Evolutionary conservation across 2,113 vertebrate species (phyloP), one percentile per base, ranked within the genome.

Genomic region (Shinisaurus crocodilurus): DNA sequence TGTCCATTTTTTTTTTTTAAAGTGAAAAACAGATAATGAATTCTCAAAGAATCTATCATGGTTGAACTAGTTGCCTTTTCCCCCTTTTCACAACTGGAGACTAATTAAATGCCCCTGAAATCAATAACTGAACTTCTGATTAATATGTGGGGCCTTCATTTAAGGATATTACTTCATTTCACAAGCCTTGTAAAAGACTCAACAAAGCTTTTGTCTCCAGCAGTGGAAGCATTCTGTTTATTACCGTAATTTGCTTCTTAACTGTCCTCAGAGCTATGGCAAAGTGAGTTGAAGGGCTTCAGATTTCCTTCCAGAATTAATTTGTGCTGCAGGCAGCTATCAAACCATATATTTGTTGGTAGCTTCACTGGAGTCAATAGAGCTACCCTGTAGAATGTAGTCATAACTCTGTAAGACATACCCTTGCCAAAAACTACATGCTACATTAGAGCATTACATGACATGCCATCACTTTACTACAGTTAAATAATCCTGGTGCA

Each of bases 91-190:
- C 74, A 96, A 82, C 70, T 82, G 40, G 84, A 89, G 75, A 91
- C 80, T 93, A 95, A 96, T 92, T 94, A 90, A 94, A 96, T 87
- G 89, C 15, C 45, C 37, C 74, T 85, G 45, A 94, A 95, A 92
- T 91, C 48, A 74, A 76, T 15, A 89, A 87, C 79, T 93, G 65
- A 57, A 91, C 82, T 94, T 96, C 87, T 79, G 91, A 91, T 94
- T 95, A 92, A 88, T 88, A 57, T 15, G 34, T 48, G 86, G 70
- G 82, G 57, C 63, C 79, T 43, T 10, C 0, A 84, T 88, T 86
- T 89, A 92, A 89, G 69, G 85, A 93, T 57, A 34, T 75, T 40
- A 82, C 82, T 54, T 88, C 20, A 81, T 50, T 32, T 1, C 45
- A 67, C 1, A 81, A 45, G 89, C 50, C 57, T 88, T 90, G 2